phyloP scores from a whole-genome alignment of 2,113 vertebrate species.

The Tautogolabrus adspersus region DNA sequence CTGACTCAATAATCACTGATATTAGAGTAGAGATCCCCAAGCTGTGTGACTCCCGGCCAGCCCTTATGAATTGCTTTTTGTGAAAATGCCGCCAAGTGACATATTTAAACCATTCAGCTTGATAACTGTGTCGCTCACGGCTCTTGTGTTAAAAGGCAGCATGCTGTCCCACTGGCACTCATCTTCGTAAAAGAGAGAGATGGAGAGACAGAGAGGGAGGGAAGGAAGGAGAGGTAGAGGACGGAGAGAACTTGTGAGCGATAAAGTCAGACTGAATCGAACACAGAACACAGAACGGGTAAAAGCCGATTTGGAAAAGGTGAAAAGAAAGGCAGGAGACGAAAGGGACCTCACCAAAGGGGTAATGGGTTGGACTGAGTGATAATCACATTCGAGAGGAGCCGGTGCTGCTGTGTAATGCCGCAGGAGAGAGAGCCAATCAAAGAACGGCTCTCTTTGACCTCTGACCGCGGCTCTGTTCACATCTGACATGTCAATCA shows the following conservation, averaged over 20 bases:
- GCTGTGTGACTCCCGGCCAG: constrained; percentile 31
- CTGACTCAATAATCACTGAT: constrained; percentile 40
- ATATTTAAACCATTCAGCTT: constrained; percentile 65
- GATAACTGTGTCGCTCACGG: constrained; percentile 53
- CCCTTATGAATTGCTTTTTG: constrained; percentile 59
- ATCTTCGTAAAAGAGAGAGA: constrained; percentile 18
- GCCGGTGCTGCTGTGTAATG: constrained; percentile 20
- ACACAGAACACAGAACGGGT: constrained; percentile 11
- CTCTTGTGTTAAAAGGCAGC: constrained; percentile 51
- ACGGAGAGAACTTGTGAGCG: constrained; percentile 8
- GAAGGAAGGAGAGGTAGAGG: constrained; percentile 6
- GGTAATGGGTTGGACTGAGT: constrained; percentile 50
- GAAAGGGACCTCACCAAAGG: constrained; percentile 27
- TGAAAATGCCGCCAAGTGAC: constrained; percentile 63
- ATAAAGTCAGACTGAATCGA: constrained; percentile 44
- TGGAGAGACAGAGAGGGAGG: neutral
- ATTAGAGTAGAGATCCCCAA: constrained; percentile 43
- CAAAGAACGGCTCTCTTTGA: constrained; percentile 30
- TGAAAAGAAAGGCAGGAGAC: constrained; percentile 27
- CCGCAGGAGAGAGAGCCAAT: constrained; percentile 45
- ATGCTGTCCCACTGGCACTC: constrained; percentile 31
- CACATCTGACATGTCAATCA: constrained; percentile 49
- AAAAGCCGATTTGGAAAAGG: constrained; percentile 27
- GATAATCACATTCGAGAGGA: constrained; percentile 61
- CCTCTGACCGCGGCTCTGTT: constrained; percentile 45